Conservation (phyloP, 37 sponge, comb jelly and placozoan species). For the Diacarnus erythraeanus region DNA sequence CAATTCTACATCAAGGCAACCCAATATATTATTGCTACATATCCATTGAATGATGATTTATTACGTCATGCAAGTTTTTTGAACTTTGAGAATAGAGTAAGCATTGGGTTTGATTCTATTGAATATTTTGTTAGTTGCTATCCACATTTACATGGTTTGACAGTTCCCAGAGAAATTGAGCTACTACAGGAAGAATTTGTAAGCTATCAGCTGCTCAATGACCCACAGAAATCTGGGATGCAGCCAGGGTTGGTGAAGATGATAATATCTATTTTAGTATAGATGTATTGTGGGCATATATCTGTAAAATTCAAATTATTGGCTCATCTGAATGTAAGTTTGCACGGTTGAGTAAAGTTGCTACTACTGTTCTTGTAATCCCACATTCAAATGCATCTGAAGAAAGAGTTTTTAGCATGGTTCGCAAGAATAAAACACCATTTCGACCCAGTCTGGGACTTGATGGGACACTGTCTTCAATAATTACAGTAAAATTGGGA, state of each 20-base stretch:
- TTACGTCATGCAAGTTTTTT: too few species aligned
- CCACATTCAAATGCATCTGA: constrained; percentile 56
- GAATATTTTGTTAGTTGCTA: too few species aligned
- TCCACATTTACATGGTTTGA: too few species aligned
- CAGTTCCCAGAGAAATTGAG: neutral
- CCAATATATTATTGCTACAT: neutral
- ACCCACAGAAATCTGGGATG: neutral
- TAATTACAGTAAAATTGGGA: too few species aligned
- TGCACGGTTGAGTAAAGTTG: constrained; percentile 16
- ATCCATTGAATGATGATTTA: too few species aligned
- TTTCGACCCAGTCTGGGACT: too few species aligned
- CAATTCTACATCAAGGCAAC: neutral
- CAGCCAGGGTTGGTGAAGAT: neutral
- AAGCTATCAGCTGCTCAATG: too few species aligned
- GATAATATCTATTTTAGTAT: too few species aligned
- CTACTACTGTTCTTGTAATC: constrained; percentile 17
- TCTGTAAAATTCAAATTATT: neutral
- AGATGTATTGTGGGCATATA: neutral
- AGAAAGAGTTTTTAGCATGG: constrained; percentile 37
- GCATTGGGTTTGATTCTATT: too few species aligned
- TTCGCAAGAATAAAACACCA: too few species aligned
- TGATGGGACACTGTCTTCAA: too few species aligned
- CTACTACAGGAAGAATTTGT: too few species aligned
- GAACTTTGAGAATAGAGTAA: neutral
- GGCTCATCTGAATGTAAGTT: neutral